These are phyloP conservation scores for Acanthisitta chloris DNA, from an alignment of 2,113 vertebrate genomes.

Conservation along the genomic window DNA sequence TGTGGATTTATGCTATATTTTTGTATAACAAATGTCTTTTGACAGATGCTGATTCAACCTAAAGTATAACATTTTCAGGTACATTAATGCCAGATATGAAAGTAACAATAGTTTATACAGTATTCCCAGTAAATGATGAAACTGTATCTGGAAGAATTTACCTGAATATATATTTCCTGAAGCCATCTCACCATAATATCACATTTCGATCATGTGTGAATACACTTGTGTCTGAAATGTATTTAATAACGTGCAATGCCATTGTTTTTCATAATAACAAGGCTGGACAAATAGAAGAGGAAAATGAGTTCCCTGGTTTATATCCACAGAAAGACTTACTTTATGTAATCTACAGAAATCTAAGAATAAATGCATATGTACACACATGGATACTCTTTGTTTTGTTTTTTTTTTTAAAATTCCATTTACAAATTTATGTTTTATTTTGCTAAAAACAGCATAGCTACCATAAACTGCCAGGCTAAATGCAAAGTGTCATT, in stretches of 20 bases:
- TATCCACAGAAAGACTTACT: not conserved
- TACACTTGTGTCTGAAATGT: not conserved
- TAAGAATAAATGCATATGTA: not conserved
- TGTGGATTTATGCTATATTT: not conserved
- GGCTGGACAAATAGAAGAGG: not conserved
- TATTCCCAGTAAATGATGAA: not conserved
- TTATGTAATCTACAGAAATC: not conserved
- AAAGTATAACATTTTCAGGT: not conserved
- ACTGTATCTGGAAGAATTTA: not conserved
- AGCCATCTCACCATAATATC: not conserved
- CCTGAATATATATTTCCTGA: not conserved
- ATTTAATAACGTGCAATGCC: not conserved
- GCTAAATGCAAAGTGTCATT: not conserved
- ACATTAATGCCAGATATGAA: constrained; percentile 32
- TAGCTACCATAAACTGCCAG: not conserved
- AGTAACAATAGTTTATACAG: not conserved
- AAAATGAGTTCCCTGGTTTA: not conserved
- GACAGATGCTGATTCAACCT: not conserved
- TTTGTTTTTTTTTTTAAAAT: not conserved
- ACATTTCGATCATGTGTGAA: not conserved
- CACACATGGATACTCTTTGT: not conserved
- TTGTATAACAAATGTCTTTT: not conserved
- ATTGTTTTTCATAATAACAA: not conserved
- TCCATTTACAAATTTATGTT: not conserved
- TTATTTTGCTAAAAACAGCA: not conserved